Conservation (phyloP, 1,140 invertebrate species). For the Ganaspis sp. region DNA sequence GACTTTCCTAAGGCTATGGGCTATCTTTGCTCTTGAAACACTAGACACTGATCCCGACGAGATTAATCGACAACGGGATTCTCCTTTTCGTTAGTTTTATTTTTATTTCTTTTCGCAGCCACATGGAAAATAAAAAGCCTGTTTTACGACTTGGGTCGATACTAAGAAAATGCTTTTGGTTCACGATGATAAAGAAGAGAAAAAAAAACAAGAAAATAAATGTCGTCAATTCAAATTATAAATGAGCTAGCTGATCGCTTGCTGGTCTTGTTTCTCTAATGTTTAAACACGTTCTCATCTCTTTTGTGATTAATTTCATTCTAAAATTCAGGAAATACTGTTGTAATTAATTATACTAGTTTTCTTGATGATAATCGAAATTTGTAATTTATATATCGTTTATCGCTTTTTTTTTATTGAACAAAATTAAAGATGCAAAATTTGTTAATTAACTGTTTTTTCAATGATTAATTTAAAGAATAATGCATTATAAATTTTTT, state of each 20-base stretch:
- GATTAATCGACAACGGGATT: slow-evolving; percentile 15
- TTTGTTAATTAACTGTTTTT: too few relatives aligned
- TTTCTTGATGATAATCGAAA: too few relatives aligned
- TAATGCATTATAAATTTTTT: too few relatives aligned
- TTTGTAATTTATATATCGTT: too few relatives aligned
- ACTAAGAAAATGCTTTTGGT: not conserved
- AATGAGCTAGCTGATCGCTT: slow-evolving; percentile 4
- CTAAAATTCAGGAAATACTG: too few relatives aligned
- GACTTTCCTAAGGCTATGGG: slow-evolving; percentile 17
- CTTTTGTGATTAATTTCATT: too few relatives aligned
- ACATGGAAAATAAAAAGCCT: slow-evolving; percentile 21
- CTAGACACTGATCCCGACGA: slow-evolving; percentile 29
- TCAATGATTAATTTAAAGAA: too few relatives aligned
- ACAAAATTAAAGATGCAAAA: too few relatives aligned
- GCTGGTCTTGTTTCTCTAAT: slow-evolving; percentile 16
- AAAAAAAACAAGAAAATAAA: not conserved
- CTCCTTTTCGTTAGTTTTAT: not conserved
- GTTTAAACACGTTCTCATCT: not conserved
- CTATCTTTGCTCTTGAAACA: slow-evolving; percentile 29
- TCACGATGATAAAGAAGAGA: not conserved
- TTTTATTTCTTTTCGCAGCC: slow-evolving; percentile 21
- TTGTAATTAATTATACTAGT: too few relatives aligned
- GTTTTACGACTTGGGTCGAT: slow-evolving; percentile 1
- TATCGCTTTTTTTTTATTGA: too few relatives aligned
- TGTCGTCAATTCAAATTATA: not conserved